Evolutionary conservation across 2,888 invertebrate species (phyloP).

Genomic region (Hirtodrosophila histrioides): DNA sequence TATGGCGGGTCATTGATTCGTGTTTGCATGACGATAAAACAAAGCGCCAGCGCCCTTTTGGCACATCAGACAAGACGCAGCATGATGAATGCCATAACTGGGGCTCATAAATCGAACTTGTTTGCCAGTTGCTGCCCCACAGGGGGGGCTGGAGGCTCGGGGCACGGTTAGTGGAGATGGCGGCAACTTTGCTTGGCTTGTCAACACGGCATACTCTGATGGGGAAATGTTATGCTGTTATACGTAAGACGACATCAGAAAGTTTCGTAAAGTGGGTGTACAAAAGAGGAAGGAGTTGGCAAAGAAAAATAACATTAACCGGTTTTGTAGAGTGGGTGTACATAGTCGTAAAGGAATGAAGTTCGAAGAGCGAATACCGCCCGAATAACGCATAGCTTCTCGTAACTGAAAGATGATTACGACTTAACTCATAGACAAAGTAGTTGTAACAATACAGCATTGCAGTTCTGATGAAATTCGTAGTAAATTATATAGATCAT

Average conservation of each 20-base stretch:
- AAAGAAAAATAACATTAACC: background rate
- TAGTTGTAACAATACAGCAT: too few relatives aligned
- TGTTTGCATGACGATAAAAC: constrained; percentile 47
- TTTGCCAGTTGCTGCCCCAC: constrained; percentile 6
- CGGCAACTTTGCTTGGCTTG: constrained; percentile 3
- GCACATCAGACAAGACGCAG: constrained; percentile 35
- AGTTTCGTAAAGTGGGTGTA: constrained; percentile 9
- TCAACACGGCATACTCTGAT: constrained; percentile 7
- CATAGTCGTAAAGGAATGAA: too few relatives aligned
- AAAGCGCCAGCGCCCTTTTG: constrained; percentile 55
- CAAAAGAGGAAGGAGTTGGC: background rate
- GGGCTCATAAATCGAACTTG: constrained; percentile 55
- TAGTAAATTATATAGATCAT: too few relatives aligned
- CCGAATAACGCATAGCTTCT: too few relatives aligned
- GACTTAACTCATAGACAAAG: too few relatives aligned
- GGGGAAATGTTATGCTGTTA: constrained; percentile 4
- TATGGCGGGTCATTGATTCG: constrained; percentile 43
- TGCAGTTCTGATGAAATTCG: too few relatives aligned
- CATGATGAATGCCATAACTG: constrained; percentile 61
- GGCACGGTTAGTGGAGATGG: background rate
- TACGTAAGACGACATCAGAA: constrained; percentile 1
- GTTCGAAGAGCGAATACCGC: too few relatives aligned
- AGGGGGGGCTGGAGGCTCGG: background rate
- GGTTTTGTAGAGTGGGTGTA: too few relatives aligned
- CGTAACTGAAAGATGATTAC: too few relatives aligned